Percentiles rank a stretch among this genome's conserved stretches.
Evolutionary conservation across 1,140 invertebrate genomes (phyloP).

Genomic region (Thaumetopoea pityocampa): DNA sequence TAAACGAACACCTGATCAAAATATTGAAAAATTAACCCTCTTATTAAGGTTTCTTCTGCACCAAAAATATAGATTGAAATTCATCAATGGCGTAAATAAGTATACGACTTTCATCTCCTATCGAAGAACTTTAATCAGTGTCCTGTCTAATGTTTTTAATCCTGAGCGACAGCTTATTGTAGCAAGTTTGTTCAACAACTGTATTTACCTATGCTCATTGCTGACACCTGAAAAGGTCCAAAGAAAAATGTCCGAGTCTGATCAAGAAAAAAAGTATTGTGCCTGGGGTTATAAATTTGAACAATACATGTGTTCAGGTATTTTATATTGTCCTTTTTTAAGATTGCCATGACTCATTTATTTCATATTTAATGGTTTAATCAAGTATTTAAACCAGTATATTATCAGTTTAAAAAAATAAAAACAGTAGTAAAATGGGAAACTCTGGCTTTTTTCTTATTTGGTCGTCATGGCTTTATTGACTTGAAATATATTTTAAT

Average conservation of each 20-base stretch:
- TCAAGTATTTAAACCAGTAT: too few relatives aligned
- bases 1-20: constrained; percentile 35
- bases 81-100: constrained; percentile 19
- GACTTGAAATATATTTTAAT: too few relatives aligned
- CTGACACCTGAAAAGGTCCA: constrained; percentile 75
- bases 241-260: constrained; percentile 45
- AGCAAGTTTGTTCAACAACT: constrained; percentile 78
- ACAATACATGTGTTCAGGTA: constrained; percentile 74
- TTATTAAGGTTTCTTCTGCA: constrained; percentile 65
- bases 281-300: constrained; percentile 89
- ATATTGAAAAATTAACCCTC: constrained; percentile 52
- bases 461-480: too few relatives aligned
- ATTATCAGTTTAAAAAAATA: too few relatives aligned
- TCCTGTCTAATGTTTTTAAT: constrained; percentile 79
- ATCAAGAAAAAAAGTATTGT: constrained; percentile 68
- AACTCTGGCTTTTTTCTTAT: too few relatives aligned
- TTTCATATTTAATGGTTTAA: too few relatives aligned
- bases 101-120: constrained; percentile 81
- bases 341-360: too few relatives aligned
- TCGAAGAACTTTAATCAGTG: constrained; percentile 80
- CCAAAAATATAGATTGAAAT: constrained; percentile 28
- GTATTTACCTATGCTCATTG: constrained; percentile 81
- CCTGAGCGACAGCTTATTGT: constrained; percentile 77
- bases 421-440: too few relatives aligned
- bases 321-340: too few relatives aligned